phyloP scores from a whole-genome alignment of 2,888 invertebrate species.

The Drosophila imparisetae region DNA sequence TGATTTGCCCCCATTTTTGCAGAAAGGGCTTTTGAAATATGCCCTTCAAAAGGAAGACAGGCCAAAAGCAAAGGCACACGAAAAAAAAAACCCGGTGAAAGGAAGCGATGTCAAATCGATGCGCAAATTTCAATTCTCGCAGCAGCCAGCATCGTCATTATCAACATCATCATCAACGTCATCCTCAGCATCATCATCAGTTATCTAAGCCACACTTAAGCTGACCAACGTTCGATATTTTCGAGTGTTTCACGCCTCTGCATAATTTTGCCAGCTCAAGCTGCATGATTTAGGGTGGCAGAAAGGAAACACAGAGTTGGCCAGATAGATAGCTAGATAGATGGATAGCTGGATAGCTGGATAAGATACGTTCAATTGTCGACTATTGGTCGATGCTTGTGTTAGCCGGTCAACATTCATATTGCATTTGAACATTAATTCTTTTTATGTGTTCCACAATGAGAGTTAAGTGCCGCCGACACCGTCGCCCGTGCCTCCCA shows the following conservation, averaged over 20 bases:
- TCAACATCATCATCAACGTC: slow-evolving; percentile 18
- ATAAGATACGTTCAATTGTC: slow-evolving; percentile 18
- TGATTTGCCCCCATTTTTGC: slow-evolving; percentile 63
- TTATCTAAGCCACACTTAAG: slow-evolving; percentile 68
- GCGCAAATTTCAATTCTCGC: slow-evolving; percentile 59
- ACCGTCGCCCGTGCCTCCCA: slow-evolving; percentile 48
- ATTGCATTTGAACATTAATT: slow-evolving; percentile 80
- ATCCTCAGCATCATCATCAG: slow-evolving; percentile 36
- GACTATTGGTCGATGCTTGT: slow-evolving; percentile 18
- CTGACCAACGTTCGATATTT: slow-evolving; percentile 58
- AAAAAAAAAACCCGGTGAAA: slow-evolving; percentile 19
- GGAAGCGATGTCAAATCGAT: slow-evolving; percentile 59
- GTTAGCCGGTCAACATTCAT: slow-evolving; percentile 65
- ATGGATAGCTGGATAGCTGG: background rate
- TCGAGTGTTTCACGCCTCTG: slow-evolving; percentile 72
- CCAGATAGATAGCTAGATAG: background rate
- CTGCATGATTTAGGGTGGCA: slow-evolving; percentile 1
- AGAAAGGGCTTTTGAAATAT: slow-evolving; percentile 64
- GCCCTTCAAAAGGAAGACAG: slow-evolving; percentile 56
- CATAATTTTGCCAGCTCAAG: slow-evolving; percentile 73
- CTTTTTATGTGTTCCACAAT: slow-evolving; percentile 75
- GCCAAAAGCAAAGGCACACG: slow-evolving; percentile 17
- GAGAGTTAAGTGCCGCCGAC: slow-evolving; percentile 65
- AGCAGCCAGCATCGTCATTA: slow-evolving; percentile 19
- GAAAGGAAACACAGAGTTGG: background rate